A percentile compares a stretch with the other conserved stretches of the same genome.
Evolutionary conservation across 2,797 vertebrate species (phyloP).

Genomic region (Neomorphus geoffroyi): DNA sequence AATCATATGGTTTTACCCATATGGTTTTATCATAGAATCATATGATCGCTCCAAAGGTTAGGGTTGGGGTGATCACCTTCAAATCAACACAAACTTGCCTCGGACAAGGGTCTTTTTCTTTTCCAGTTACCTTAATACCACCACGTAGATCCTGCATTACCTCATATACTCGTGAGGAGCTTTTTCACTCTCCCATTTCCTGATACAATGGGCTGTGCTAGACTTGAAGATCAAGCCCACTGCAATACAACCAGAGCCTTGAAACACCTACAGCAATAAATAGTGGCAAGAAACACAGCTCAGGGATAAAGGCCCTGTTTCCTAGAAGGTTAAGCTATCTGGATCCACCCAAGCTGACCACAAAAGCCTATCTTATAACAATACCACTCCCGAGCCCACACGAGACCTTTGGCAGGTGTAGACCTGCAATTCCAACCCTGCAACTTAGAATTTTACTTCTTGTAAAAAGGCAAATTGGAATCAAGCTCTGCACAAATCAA

Average conservation of each 20-base stretch:
- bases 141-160: not conserved
- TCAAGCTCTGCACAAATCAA: not conserved
- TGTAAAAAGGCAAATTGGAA: not conserved
- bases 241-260: not conserved
- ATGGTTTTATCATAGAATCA: no score
- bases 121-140: not conserved
- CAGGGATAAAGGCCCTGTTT: not conserved
- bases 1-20: no score
- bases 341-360: not conserved
- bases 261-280: not conserved
- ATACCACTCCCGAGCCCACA: not conserved
- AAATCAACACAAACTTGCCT: accelerated
- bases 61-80: no score
- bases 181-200: not conserved
- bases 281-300: accelerated
- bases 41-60: no score
- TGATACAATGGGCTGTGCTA: not conserved
- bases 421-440: not conserved
- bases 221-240: accelerated
- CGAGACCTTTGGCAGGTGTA: not conserved
- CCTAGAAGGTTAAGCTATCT: not conserved
- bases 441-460: not conserved
- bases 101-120: not conserved
- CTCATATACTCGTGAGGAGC: not conserved
- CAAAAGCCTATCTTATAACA: not conserved